Evolutionary conservation across 1,140 invertebrate species (phyloP).

Genomic region (Laupala kohalensis): DNA sequence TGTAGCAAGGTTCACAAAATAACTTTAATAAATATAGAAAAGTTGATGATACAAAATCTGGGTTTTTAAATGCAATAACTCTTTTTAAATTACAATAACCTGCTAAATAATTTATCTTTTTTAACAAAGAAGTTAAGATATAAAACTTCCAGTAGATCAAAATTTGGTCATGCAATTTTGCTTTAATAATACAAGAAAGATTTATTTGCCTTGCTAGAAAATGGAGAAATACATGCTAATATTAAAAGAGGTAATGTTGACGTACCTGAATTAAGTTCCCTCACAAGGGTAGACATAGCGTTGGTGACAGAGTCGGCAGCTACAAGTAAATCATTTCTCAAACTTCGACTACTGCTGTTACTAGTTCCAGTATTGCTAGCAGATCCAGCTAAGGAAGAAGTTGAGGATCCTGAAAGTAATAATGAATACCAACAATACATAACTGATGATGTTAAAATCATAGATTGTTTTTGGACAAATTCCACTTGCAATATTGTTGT

Average conservation of each 20-base stretch:
- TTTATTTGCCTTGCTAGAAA: background rate
- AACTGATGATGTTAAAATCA: too few relatives aligned
- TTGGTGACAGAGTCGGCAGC: slow-evolving; percentile 91
- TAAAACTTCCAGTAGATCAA: background rate
- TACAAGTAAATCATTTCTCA: slow-evolving; percentile 73
- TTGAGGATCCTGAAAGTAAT: background rate
- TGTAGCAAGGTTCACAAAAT: background rate
- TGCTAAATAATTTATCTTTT: too few relatives aligned
- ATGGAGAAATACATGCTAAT: background rate
- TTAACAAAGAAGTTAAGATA: too few relatives aligned
- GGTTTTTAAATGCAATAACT: too few relatives aligned
- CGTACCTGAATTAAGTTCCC: slow-evolving; percentile 81
- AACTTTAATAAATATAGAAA: background rate
- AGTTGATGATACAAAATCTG: background rate
- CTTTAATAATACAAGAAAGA: background rate
- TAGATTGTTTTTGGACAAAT: too few relatives aligned
- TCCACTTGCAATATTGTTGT: too few relatives aligned
- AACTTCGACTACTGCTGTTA: slow-evolving; percentile 40
- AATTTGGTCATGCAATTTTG: background rate
- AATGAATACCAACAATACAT: too few relatives aligned
- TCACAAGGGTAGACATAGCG: slow-evolving; percentile 89
- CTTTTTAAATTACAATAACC: too few relatives aligned
- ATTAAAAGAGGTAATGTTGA: background rate
- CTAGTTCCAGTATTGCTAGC: slow-evolving; percentile 3
- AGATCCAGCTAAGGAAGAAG: slow-evolving; percentile 4